phyloP scores from a whole-genome alignment of 2,113 vertebrate species.

The Channa argus region DNA sequence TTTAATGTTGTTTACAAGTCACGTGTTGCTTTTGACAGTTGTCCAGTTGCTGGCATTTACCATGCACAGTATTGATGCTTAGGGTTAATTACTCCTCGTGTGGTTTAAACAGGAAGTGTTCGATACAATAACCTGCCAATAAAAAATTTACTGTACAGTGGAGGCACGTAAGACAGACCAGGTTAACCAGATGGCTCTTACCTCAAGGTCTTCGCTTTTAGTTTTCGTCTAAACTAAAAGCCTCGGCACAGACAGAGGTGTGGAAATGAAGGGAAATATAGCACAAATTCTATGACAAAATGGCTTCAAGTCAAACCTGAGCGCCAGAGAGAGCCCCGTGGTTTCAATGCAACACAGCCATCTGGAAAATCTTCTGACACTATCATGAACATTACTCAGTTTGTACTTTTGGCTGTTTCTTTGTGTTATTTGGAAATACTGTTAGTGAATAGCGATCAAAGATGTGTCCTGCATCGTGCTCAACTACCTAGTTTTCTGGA shows the following conservation, averaged over 20 bases:
- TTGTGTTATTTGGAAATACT: slow-evolving; percentile 51
- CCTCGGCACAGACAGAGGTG: neutral
- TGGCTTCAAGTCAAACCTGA: slow-evolving; percentile 20
- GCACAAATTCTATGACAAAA: neutral
- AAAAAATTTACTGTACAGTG: slow-evolving; percentile 49
- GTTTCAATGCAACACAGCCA: slow-evolving; percentile 40
- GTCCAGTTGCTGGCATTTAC: neutral
- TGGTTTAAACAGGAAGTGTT: slow-evolving; percentile 24
- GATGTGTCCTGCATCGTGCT: slow-evolving; percentile 14
- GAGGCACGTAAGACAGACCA: slow-evolving; percentile 13
- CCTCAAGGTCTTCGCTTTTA: slow-evolving; percentile 56
- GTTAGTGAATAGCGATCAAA: slow-evolving; percentile 18
- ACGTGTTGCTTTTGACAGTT: slow-evolving; percentile 4
- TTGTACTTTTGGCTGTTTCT: slow-evolving; percentile 30
- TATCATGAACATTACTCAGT: slow-evolving; percentile 27
- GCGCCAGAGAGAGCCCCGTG: slow-evolving; percentile 20
- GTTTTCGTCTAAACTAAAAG: slow-evolving; percentile 29
- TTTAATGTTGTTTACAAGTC: neutral
- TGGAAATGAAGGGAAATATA: slow-evolving; percentile 21
- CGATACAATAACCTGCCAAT: slow-evolving; percentile 51
- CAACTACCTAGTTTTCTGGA: neutral
- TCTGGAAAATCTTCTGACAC: slow-evolving; percentile 47
- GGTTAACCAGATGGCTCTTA: slow-evolving; percentile 46
- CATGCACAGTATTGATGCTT: slow-evolving; percentile 27
- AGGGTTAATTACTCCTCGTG: slow-evolving; percentile 21